These are phyloP conservation scores for Alloscopus bannaensis DNA, from an alignment of 2,888 invertebrate genomes.

Conservation along the genomic window DNA sequence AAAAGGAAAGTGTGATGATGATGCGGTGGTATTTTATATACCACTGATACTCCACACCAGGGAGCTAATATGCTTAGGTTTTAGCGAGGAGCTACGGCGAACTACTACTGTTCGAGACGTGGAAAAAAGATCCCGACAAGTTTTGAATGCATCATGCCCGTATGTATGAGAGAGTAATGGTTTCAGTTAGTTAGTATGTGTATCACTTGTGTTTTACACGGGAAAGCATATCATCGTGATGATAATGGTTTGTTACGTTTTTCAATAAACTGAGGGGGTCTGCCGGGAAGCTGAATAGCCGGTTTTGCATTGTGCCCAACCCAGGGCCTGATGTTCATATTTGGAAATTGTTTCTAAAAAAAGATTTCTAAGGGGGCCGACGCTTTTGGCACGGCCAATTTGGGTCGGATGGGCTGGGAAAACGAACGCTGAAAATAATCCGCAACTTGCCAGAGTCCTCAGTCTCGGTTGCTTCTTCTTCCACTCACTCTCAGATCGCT, in stretches of 20 bases:
- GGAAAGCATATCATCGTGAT: slow-evolving; percentile 23
- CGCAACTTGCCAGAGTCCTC: slow-evolving; percentile 67
- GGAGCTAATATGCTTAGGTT: no score
- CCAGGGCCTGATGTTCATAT: slow-evolving; percentile 75
- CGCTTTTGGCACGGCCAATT: slow-evolving; percentile 71
- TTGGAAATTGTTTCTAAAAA: slow-evolving; percentile 73
- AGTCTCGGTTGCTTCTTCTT: slow-evolving; percentile 72
- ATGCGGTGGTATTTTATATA: background rate
- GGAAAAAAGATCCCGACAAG: no score
- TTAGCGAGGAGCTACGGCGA: no score
- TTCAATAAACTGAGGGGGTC: slow-evolving; percentile 64
- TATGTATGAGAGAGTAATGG: background rate
- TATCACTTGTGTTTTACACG: slow-evolving; percentile 20
- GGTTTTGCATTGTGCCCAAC: slow-evolving; percentile 62
- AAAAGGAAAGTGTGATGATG: slow-evolving; percentile 9
- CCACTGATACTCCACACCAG: no score
- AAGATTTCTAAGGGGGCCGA: slow-evolving; percentile 70
- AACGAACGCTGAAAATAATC: slow-evolving; percentile 71
- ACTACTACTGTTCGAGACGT: no score
- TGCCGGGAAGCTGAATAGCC: slow-evolving; percentile 66
- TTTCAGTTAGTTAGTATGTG: slow-evolving; percentile 13
- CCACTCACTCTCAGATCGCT: slow-evolving; percentile 73
- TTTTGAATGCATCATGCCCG: background rate
- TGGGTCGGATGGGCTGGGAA: slow-evolving; percentile 71
- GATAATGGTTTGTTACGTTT: slow-evolving; percentile 60